phyloP scores from a whole-genome alignment of 2,113 vertebrate species.

The Pundamilia nyererei region DNA sequence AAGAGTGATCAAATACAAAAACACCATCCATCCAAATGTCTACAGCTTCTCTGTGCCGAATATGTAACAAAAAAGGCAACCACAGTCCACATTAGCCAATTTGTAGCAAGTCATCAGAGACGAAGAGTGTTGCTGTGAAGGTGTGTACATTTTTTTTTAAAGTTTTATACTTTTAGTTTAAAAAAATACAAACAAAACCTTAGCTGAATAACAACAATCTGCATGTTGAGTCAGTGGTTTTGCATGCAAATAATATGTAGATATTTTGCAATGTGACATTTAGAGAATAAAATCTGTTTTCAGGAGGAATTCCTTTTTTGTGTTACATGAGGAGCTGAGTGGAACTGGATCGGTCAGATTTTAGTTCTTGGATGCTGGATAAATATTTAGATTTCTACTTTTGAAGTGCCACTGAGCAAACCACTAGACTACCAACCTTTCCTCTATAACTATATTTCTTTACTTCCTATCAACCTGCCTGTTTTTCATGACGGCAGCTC shows the following conservation, averaged over 20 bases:
- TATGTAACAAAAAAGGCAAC: neutral
- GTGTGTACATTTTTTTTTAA: neutral
- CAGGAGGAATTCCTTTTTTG: neutral
- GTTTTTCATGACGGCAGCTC: neutral
- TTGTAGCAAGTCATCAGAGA: neutral
- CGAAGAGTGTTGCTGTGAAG: neutral
- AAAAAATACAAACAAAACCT: neutral
- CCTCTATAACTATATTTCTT: neutral
- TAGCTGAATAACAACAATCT: neutral
- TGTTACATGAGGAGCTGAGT: neutral
- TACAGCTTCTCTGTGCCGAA: neutral
- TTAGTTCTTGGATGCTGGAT: neutral
- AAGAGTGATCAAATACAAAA: neutral
- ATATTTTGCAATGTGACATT: neutral
- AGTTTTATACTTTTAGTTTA: neutral
- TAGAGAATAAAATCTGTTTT: neutral
- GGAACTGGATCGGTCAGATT: neutral
- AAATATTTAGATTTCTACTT: neutral
- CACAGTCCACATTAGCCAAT: neutral
- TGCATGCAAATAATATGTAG: constrained; percentile 26
- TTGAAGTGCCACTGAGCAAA: neutral
- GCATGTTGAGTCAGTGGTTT: neutral
- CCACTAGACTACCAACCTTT: neutral
- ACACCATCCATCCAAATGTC: neutral
- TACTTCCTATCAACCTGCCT: neutral